Evolutionary conservation across 2,888 invertebrate species (phyloP).

Genomic region (Diplolepis rosae): DNA sequence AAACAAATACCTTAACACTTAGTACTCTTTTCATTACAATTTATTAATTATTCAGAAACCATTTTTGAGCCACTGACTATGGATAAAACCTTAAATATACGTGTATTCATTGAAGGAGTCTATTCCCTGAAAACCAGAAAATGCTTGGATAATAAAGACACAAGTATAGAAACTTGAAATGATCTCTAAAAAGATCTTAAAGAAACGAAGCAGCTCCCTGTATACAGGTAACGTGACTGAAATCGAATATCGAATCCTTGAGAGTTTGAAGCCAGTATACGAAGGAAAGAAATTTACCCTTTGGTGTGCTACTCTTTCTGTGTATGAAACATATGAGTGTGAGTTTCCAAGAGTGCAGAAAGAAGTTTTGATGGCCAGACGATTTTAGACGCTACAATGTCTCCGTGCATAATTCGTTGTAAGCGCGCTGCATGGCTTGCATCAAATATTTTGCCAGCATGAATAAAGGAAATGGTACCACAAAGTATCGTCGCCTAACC

Average conservation of each 20-base stretch:
- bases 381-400: conserved; percentile 60
- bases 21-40: too few species aligned
- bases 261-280: conserved; percentile 19
- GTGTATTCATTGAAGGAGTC: not conserved
- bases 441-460: conserved; percentile 61
- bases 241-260: conserved; percentile 45
- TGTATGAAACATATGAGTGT: conserved; percentile 11
- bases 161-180: not conserved
- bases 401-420: conserved; percentile 57
- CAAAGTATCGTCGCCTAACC: conserved; percentile 20
- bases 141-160: conserved; percentile 7
- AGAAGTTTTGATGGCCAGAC: conserved; percentile 60
- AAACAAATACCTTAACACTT: too few species aligned
- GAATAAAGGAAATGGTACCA: conserved; percentile 57
- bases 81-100: not conserved
- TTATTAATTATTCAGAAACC: not conserved
- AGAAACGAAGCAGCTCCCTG: conserved; percentile 6
- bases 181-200: conserved; percentile 23
- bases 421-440: conserved; percentile 51
- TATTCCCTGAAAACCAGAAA: not conserved
- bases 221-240: conserved; percentile 43
- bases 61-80: not conserved
- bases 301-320: conserved; percentile 26
- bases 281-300: conserved; percentile 1
- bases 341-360: conserved; percentile 33